Conservation (phyloP, 2,113 vertebrate genomes). For the Tachysurus fulvidraco region DNA sequence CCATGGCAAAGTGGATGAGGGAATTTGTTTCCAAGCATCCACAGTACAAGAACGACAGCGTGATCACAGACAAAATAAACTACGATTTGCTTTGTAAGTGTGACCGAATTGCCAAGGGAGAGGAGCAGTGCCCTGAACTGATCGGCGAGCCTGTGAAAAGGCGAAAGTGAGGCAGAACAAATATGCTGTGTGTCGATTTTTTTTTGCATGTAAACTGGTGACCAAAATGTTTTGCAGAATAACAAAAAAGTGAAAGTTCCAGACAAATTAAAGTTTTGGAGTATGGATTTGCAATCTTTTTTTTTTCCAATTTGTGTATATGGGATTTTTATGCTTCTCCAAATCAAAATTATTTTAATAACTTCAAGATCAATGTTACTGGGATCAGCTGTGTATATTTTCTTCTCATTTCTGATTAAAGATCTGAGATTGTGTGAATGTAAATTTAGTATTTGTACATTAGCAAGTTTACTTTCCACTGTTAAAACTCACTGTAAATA, state of each 20-base stretch:
- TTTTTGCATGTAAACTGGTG: conserved; percentile 67
- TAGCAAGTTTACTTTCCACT: conserved; percentile 61
- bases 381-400: conserved; percentile 73
- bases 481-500: conserved; percentile 66
- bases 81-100: conserved; percentile 89
- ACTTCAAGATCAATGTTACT: conserved; percentile 68
- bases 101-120: conserved; percentile 84
- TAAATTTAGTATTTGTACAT: conserved; percentile 71
- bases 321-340: conserved; percentile 94
- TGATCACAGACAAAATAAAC: conserved; percentile 92
- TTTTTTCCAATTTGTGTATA: conserved; percentile 72
- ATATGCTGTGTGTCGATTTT: conserved; percentile 40
- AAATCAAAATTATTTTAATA: conserved; percentile 91
- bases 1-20: conserved; percentile 95
- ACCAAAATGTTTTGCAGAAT: conserved; percentile 71
- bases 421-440: conserved; percentile 59
- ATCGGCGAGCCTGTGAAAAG: conserved; percentile 83
- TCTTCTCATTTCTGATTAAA: conserved; percentile 57
- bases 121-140: conserved; percentile 86
- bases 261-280: conserved; percentile 59
- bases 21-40: conserved; percentile 89
- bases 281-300: conserved; percentile 73
- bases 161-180: conserved; percentile 68
- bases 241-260: conserved; percentile 64
- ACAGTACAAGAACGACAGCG: conserved; percentile 91